Conservation (phyloP, 2,888 invertebrate species). For the Eutolmus rufibarbis region DNA sequence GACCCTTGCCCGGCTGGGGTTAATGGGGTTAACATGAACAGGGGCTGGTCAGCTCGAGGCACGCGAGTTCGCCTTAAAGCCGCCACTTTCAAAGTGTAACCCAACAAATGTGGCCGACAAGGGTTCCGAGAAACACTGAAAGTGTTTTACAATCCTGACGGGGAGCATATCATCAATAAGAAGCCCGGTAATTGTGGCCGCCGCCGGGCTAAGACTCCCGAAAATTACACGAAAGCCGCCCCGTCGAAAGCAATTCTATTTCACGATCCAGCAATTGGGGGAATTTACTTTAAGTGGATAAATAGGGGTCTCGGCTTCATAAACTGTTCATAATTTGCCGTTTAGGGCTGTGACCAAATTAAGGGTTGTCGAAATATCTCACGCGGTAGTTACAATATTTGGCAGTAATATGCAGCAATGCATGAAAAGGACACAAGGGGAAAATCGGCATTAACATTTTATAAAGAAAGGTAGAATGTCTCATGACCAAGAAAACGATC, state of each 20-base stretch:
- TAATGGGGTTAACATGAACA: constrained; percentile 5
- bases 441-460: not conserved
- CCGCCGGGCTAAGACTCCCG: not conserved
- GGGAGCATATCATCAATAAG: not conserved
- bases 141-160: not conserved
- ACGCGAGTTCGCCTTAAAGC: not conserved
- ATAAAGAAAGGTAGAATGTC: too few species aligned
- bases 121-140: not conserved
- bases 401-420: too few species aligned
- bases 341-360: not conserved
- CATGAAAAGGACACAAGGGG: not conserved
- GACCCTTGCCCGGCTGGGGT: not conserved
- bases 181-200: not conserved
- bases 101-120: not conserved
- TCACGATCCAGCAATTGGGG: not conserved
- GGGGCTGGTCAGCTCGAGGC: not conserved
- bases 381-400: not conserved
- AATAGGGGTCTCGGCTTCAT: not conserved
- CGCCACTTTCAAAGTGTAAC: not conserved
- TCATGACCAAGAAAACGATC: too few species aligned
- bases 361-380: not conserved
- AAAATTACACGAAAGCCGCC: not conserved
- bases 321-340: not conserved
- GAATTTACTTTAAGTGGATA: not conserved
- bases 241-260: not conserved